Conservation (phyloP, 2,113 vertebrate genomes). For the Isurus oxyrinchus region DNA sequence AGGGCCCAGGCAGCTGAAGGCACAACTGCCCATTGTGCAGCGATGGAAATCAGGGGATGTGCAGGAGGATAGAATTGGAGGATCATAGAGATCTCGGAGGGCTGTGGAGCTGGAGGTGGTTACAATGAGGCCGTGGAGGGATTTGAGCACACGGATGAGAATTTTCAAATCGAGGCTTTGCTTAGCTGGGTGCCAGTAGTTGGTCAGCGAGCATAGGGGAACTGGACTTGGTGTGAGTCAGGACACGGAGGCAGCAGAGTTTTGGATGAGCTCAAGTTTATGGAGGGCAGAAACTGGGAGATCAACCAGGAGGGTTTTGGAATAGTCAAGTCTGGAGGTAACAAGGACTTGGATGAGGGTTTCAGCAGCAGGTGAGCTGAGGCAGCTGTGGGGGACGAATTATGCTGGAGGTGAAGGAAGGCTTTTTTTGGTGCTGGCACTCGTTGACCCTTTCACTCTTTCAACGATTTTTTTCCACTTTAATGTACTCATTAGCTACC, state of each 20-base stretch:
- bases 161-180: too few relatives aligned
- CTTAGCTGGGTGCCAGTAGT: neutral
- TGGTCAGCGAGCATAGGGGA: neutral
- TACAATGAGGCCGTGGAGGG: neutral
- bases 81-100: neutral
- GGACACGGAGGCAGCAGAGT: neutral
- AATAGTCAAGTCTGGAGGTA: neutral
- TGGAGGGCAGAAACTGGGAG: neutral
- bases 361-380: neutral
- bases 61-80: neutral
- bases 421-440: neutral
- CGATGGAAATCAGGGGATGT: too few relatives aligned
- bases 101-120: neutral
- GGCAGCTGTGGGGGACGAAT: neutral
- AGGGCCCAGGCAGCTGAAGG: too few relatives aligned
- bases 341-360: neutral
- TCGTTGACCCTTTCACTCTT: neutral
- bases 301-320: neutral
- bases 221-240: neutral
- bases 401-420: neutral
- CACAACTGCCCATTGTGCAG: too few relatives aligned
- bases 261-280: neutral
- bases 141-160: too few relatives aligned
- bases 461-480: neutral
- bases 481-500: neutral